Evolutionary conservation across 2,888 invertebrate genomes (phyloP), one percentile per base, ranked within the genome.

Genomic region (Hermodice carunculata): DNA sequence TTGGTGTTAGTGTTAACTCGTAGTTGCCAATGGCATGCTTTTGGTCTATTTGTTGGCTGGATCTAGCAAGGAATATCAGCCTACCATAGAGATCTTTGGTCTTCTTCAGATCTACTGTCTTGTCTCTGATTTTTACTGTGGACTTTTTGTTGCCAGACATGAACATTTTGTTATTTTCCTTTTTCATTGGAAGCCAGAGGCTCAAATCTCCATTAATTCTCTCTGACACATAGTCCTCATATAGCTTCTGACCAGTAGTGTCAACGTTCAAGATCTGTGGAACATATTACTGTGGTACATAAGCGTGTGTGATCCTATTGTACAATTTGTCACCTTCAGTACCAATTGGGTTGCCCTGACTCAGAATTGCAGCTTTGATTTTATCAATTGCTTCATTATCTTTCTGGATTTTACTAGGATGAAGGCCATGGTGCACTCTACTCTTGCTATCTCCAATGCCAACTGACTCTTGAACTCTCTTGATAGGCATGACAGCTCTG

Each of bases 171-270:
- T 64, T 54, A 31, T 63, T 63, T 34, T 43, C 60, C 34, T 48
- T 64, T 43, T 57, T 64, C 29, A 66, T 57, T 42, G 66, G 56
- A 49, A 56, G 37, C 64, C 64, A 66, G 19, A 67, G 67, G 51
- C 65, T 67, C 48, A 66, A 60, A 61, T 53, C 48, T 54, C 64
- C 67, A 66, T 48, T 66, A 34, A 67, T 66, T 54, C 57, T 28
- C 56, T 68, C 68, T 40, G 68, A 43, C 34, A 68, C 66, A 43
- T 56, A 68, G 19, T 68, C 66, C 60, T 68, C 62, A 57, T 68
- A 68, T 26, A 67, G 52, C 46, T 62, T 68, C 49, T 68, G 66
- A 28, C 66, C 62, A 62, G 51, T 68, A 22, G 29, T 52, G 44
- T 68, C 62, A 40, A 37, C 34, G 40, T 68, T 51, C 66, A 68